Base-by-base conservation (phyloP, 2,888 invertebrate species). In the Molorchus minor region DNA sequence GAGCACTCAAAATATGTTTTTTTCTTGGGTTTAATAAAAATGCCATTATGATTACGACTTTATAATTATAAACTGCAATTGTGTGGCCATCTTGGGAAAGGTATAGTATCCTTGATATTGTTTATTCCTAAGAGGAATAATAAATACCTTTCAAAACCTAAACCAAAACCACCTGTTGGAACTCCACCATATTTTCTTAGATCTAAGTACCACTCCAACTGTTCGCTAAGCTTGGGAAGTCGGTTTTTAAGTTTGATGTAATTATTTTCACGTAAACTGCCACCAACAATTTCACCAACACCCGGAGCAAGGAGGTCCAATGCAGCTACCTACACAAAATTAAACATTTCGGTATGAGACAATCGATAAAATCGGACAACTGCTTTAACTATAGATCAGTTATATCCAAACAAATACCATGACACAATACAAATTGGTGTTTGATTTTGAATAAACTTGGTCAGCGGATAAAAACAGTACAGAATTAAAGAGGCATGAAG, bases 241-340 rank as follows among this genome's bases (percentile, higher is more conserved):
- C 87, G 88, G 1, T 77, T 64, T 68, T 85, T 82, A 17, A 96
- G 82, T 51, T 82, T 83, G 0, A 86, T 82, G 61, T 87, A 88
- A 80, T 89, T 80, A 70, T 90, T 87, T 81, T 98, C 98, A 71
- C 99, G 89, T 10, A 99, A 83, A 81, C 97, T 94, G 0, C 99
- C 99, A 3, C 99, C 99, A 52, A 92, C 91, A 15, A 99, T 82
- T 83, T 99, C 99, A 0, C 99, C 99, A 15, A 98, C 92, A 30
- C 85, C 83, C 1, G 98, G 94, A 56, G 89, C 89, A 13, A 99
- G 81, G 0, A 99, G 84, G 80, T 99, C 99, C 69, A 98, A 84
- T 7, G 93, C 93, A 63, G 88, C 86, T 1, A 90, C 90, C 88
- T 90, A 75, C 56, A 81, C 81, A 46, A 56, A 43, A 20, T 25